Evolutionary conservation across 2,888 invertebrate genomes (phyloP), one percentile per base, ranked within the genome.

Genomic region (Drosophila seclusa): DNA sequence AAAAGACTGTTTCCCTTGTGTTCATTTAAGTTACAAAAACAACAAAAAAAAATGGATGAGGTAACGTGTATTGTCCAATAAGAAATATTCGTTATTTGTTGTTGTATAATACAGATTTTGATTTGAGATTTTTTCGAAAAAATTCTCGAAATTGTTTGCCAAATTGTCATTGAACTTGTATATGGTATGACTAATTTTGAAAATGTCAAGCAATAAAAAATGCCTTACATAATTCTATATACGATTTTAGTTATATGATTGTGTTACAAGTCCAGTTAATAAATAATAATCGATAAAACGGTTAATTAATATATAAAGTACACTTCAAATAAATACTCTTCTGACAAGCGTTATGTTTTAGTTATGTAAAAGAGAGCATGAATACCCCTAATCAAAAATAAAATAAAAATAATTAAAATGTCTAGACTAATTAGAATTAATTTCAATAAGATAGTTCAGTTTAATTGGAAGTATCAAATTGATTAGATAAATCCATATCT

Each of bases 31-130:
- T 63, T 36, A 54, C 62, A 65, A 57, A 27, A 16, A 4, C 7
- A 24, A 31, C 0, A 24, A 45, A 3, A 1, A 2, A 67, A 24
- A 61, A 70, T 73, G 73, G 85, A 85, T 76, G 89, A 87, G 87
- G 87, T 87, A 89, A 82, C n/a, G 18, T 5, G 29, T 7, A 11
- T 36, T 40, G 4, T 24, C 18, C 7, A 0, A 4, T 32, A n/a
- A 11, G n/a, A 40, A 27, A 2, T 10, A 38, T 4, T 36, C 36
- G n/a, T 29, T 21, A n/a, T n/a, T n/a, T 50, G 7, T 13, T 50
- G 10, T 50, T 50, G 50, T 50, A 11, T 50, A 50, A 50, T 50
- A 11, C n/a, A 31, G 11, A 50, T n/a, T 29, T 31, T 3, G 3
- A n/a, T 31, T 50, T 18, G 11, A 45, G 16, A 8, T 45, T 2